Evolutionary conservation across 2,888 invertebrate genomes (phyloP).

Genomic region (Darwinula stevensoni): DNA sequence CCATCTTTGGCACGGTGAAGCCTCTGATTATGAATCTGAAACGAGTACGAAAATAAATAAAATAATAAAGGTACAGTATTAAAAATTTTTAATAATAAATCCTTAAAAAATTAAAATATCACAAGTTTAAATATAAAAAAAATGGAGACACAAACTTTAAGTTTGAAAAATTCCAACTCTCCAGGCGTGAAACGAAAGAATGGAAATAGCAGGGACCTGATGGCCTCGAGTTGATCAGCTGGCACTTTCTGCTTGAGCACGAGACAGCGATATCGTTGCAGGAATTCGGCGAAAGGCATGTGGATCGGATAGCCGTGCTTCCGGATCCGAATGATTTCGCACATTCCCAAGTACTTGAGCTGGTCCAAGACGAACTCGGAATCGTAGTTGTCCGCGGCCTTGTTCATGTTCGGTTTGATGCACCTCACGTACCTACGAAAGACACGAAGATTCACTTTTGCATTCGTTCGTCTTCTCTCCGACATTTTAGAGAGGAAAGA

Average conservation of each 20-base stretch:
- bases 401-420: slow-evolving; percentile 66
- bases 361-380: slow-evolving; percentile 54
- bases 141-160: no score
- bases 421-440: slow-evolving; percentile 47
- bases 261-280: slow-evolving; percentile 38
- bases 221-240: slow-evolving; percentile 14
- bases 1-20: slow-evolving; percentile 18
- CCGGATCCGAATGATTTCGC: slow-evolving; percentile 66
- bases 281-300: slow-evolving; percentile 40
- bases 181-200: neutral
- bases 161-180: no score
- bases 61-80: no score
- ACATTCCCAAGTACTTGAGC: slow-evolving; percentile 63
- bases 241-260: slow-evolving; percentile 21
- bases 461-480: neutral
- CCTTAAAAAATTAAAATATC: no score
- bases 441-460: slow-evolving; percentile 5
- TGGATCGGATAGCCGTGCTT: slow-evolving; percentile 72
- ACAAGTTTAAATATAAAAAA: no score
- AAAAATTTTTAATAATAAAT: no score
- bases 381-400: slow-evolving; percentile 45
- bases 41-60: no score
- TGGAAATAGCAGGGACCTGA: slow-evolving; percentile 14
- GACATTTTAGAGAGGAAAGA: neutral
- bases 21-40: neutral